phyloP scores from a whole-genome alignment of 2,113 vertebrate species.

The Hemicordylus capensis region DNA sequence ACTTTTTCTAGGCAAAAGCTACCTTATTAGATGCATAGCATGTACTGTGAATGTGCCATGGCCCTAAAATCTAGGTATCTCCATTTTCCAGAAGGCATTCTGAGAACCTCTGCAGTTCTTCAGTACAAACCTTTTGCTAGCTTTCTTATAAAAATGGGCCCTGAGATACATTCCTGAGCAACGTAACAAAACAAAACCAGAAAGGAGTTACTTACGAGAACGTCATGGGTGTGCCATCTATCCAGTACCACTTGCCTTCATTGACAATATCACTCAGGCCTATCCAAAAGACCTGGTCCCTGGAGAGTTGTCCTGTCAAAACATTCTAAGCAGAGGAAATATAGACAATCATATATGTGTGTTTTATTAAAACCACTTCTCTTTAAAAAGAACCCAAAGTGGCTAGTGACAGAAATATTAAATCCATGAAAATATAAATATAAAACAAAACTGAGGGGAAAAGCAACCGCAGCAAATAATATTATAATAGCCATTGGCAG shows the following conservation, averaged over 20 bases:
- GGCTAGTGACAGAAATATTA: too few relatives aligned
- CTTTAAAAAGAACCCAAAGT: too few relatives aligned
- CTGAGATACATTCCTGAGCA: neutral
- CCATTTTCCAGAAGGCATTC: neutral
- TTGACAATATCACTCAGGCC: neutral
- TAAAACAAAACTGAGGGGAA: too few relatives aligned
- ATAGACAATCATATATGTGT: neutral
- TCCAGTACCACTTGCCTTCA: neutral
- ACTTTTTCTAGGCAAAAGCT: neutral
- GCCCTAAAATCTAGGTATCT: neutral
- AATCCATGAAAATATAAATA: too few relatives aligned
- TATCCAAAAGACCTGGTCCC: neutral
- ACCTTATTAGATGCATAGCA: neutral
- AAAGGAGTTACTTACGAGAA: neutral
- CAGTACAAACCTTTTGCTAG: neutral
- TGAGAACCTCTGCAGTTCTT: neutral
- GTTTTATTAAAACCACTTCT: too few relatives aligned
- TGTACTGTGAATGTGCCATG: neutral
- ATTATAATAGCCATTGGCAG: too few relatives aligned
- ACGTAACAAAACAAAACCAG: neutral
- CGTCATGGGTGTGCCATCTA: neutral
- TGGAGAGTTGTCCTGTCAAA: neutral
- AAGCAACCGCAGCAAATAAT: too few relatives aligned
- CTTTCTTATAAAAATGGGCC: neutral
- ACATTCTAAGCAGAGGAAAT: neutral